Evolutionary conservation across 1,140 invertebrate genomes (phyloP), one percentile per base, ranked within the genome.

Genomic region (Potamilus streckersoni): DNA sequence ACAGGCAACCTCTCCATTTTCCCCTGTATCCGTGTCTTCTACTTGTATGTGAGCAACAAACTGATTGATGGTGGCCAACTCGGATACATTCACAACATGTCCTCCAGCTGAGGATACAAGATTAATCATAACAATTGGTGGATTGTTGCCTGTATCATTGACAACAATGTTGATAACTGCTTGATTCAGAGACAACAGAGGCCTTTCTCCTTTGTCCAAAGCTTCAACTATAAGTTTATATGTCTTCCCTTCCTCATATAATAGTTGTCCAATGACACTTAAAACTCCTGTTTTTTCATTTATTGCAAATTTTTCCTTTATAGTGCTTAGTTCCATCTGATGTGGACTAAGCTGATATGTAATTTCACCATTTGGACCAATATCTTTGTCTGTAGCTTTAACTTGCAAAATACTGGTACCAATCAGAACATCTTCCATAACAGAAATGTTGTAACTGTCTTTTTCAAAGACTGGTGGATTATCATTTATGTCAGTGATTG

Each of bases 391-490:
- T 5, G 91, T 92, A 0, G 97, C 97, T 17, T 59, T 61, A 38
- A 79, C 93, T 94, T 92, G 78, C 68, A 96, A 89, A 49, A 85
- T 73, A n/a, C 96, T 97, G 87, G 97, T 96, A 84, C 98, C 96
- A 83, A 98, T 97, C 89, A 97, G 96, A 90, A 98, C 96, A 93
- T 98, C 98, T 90, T 99, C 97, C 89, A 97, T 95, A 82, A 98
- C 97, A 91, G 97, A 95, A 78, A 96, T 96, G 90, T 97, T 96
- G 91, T 98, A 99, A 81, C 97, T 92, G 78, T 94, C 93, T 89
- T 98, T 96, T 91, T 97, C 96, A 92, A 98, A 99, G 90, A 96
- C 97, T 60, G 97, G 97, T 68, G 95, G 95, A 91, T 98, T 98
- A 92, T 98, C 97, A 93, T 98, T 98, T 92, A 97, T 97, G 91